Conservation (phyloP, 1,140 invertebrate species). For the Wiebesia pumilae region DNA sequence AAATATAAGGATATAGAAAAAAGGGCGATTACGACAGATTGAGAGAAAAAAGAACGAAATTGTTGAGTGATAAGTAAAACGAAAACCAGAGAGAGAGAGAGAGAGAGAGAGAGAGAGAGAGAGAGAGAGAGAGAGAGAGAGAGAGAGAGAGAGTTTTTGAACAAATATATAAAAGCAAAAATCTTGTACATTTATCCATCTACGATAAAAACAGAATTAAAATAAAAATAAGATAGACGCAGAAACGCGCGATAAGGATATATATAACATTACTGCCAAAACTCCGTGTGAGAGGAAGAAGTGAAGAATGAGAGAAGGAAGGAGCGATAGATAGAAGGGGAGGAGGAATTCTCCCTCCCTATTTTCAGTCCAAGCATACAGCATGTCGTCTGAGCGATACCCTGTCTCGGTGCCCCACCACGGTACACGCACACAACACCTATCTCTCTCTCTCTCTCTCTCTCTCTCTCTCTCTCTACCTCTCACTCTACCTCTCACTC, state of each 20-base stretch:
- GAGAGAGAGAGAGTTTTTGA: not conserved
- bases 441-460: conserved; percentile 35
- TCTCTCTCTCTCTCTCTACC: conserved; percentile 42
- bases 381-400: conserved; percentile 57
- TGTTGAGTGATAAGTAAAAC: not conserved
- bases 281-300: not conserved
- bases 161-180: not conserved
- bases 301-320: not conserved
- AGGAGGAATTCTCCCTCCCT: conserved; percentile 63
- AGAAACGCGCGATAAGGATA: not conserved
- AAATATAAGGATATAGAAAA: conserved; percentile 33
- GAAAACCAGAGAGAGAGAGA: conserved; percentile 1
- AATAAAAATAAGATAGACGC: not conserved
- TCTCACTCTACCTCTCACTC: not conserved
- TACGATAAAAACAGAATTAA: not conserved
- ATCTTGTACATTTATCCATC: not conserved
- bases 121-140: not conserved
- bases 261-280: not conserved
- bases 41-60: conserved; percentile 8
- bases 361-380: conserved; percentile 62
- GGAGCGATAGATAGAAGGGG: not conserved
- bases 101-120: conserved; percentile 4
- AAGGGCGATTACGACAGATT: not conserved
- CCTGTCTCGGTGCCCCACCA: conserved; percentile 30
- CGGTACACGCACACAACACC: conserved; percentile 47